phyloP scores from a whole-genome alignment of 2,797 vertebrate species.

The Argya squamiceps region DNA sequence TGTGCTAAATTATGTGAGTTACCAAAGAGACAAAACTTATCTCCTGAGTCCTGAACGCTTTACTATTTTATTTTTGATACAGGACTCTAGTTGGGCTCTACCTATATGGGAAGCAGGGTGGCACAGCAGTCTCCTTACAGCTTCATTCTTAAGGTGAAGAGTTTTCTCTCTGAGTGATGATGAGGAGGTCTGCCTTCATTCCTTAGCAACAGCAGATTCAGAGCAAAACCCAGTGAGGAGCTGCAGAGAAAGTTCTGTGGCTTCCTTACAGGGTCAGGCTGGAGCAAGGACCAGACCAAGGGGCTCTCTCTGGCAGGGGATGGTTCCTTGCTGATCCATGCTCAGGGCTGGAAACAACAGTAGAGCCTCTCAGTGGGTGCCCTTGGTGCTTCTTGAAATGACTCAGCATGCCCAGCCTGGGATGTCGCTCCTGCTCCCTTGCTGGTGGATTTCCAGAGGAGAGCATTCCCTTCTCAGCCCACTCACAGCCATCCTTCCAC shows the following conservation, averaged over 20 bases:
- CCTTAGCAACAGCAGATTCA: background rate
- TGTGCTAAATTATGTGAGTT: background rate
- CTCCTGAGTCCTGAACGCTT: background rate
- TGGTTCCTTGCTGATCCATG: background rate
- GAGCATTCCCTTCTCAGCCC: background rate
- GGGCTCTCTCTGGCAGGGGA: fast-evolving
- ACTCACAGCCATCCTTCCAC: background rate
- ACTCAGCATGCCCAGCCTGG: fast-evolving
- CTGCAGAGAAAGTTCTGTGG: background rate
- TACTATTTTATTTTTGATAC: background rate
- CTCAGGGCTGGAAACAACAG: background rate
- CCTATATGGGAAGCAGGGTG: background rate
- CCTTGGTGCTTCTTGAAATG: background rate
- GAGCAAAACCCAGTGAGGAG: background rate
- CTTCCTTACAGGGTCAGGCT: fast-evolving
- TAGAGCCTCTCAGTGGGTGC: background rate
- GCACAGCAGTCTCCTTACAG: background rate
- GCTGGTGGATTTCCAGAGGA: fast-evolving
- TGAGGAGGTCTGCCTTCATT: background rate
- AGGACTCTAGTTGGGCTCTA: background rate
- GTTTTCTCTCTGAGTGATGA: background rate
- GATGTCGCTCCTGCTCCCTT: background rate
- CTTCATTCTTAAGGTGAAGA: background rate
- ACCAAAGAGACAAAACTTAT: background rate
- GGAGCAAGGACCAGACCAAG: background rate